Evolutionary conservation across 2,797 vertebrate genomes (phyloP), one percentile per base, ranked within the genome.

Genomic region (Fistularia commersonii): DNA sequence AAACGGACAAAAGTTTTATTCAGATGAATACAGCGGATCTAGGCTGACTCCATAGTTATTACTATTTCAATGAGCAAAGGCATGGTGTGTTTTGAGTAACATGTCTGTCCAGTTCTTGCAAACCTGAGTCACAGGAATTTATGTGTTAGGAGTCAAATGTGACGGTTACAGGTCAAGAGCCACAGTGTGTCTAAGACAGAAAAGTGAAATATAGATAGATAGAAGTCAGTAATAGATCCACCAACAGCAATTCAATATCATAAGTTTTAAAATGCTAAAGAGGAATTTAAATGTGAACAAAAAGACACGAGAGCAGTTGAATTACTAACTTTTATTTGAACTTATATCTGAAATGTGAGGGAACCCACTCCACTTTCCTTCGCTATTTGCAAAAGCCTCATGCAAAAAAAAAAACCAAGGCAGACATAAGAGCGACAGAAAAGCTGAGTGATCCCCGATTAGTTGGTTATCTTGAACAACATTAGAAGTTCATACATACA

Each of bases 301-400:
- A 65, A 63, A 50, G 32, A 72, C 48, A n/a, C 57, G 11, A 33
- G 51, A 53, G 36, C 32, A 8, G 11, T 41, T 54, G 37, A 68
- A 73, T 57, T 69, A 81, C 57, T 79, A 82, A 81, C 61, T 74
- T 83, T 86, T 77, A 81, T 87, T 86, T 48, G 12, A 74, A 74
- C 52, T 61, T 10, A 13, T 35, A 14, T 45, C 50, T 73, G 79
- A 82, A 78, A 82, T 83, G 68, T 54, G 54, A 74, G 74, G 59
- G 54, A 76, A 64, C 15, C 47, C 51, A 38, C 44, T 62, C 42
- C 42, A 35, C 12, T 48, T 50, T 36, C 7, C 32, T 57, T 58
- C 50, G 38, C 38, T 54, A 15, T 76, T 69, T 51, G 47, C 53
- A 53, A 49, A 58, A 60, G 36, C 43, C 4, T 46, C 41, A 43